Base-by-base conservation (phyloP, 1,140 invertebrate genomes). In the Heliconius hewitsoni region DNA sequence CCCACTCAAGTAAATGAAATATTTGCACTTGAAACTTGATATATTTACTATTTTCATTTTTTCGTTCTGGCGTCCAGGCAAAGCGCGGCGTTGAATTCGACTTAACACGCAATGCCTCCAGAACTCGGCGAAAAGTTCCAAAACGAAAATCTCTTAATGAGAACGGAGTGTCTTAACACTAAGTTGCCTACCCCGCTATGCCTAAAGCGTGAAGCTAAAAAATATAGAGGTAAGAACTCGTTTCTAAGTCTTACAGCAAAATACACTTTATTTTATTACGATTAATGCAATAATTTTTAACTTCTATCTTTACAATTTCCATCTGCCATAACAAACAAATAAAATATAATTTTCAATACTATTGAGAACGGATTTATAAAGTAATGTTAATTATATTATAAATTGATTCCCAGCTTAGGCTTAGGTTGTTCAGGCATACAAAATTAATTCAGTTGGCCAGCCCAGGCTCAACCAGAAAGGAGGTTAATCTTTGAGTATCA, bases 401-500 rank as follows among this genome's bases (percentile, higher is more conserved):
- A 66, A 66, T 66, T 66, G 30, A 30, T 16, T 27, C 23, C 5
- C 9, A 66, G 60, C 27, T 66, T 66, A 30, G 3, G 23, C 23
- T 66, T 66, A 66, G 60, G 23, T 66, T 66, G 27, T 66, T 23
- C 39, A 70, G 39, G 55, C 37, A 34, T 27, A 27, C 16, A 50
- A 70, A 50, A 50, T 30, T 8, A 71, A 76, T 71, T 70, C 34
- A 66, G 30, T 66, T 66, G 57, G 74, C 66, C 37, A 27, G n/a
- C 16, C 23, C 70, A 50, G 37, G 2, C 74, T 27, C 23, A 1
- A 75, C 39, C 39, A 37, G 37, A 55, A 76, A 71, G 23, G 57
- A 70, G 74, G 74, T 76, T 76, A 76, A 76, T 76, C 60, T 71
- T 46, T 70, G 46, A 76, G 52, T 50, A 60, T 71, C 74, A 66